Evolutionary conservation across 1,140 invertebrate species (phyloP), one percentile per base, ranked within the genome.

Genomic region (Brachionus rubens): DNA sequence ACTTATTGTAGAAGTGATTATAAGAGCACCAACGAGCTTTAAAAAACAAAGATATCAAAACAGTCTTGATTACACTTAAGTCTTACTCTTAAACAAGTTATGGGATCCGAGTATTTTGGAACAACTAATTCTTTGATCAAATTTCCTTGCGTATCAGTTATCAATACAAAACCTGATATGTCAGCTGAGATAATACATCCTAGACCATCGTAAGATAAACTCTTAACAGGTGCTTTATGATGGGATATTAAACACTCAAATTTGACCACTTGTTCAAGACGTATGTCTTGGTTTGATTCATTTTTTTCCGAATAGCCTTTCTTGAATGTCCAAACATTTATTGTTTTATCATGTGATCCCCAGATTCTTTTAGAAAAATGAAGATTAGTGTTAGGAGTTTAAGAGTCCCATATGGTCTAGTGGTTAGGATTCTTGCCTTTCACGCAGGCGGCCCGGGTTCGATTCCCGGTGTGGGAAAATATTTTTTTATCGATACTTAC

Each of bases 81-180:
- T 19, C 12, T 70, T 48, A 70, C 68, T 10, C 46, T 72, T 40
- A 72, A 19, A 24, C 30, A 72, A 21, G 68, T 72, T 14, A 72
- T 72, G 0, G 68, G 68, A 21, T 72, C 68, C 3, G 30, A 30
- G 41, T 50, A 72, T 19, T 72, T 50, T 1, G 68, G 46, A 48
- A 19, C 30, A 7, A 9, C 36, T 19, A 72, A 21, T 24, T 72
- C 50, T 40, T 72, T 54, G 0, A 72, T 50, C 10, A 72, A 36
- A 21, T 47, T 48, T 14, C 68, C 68, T 36, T 72, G 19, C 28
- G 40, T 36, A n/a, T 21, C 50, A 12, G 16, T 50, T 19, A 72
- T 48, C 0, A 72, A 19, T 1, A 72, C 50, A 24, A 50, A 14
- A 21, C 68, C 68, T 9, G 30, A 48, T n/a, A 36, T n/a, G 14